Base-by-base conservation (phyloP, 2,797 vertebrate genomes). In the Oryzias sinensis region DNA sequence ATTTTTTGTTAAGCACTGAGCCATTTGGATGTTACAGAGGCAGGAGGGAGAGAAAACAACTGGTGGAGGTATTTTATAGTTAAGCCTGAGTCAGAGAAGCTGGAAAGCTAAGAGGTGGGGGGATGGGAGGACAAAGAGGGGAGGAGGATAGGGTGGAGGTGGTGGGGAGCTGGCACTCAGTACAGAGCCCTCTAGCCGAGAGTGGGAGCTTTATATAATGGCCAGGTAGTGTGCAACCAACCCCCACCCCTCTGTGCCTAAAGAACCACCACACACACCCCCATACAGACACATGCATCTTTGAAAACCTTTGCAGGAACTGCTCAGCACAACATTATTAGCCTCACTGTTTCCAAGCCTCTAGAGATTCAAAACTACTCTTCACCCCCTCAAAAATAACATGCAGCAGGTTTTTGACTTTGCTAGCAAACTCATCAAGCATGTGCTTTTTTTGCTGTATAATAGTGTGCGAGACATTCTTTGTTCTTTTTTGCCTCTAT, bases 71-170 rank as follows among this genome's bases (percentile, higher is more conserved):
- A 89, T 91, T 89, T 84, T 79, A 82, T 86, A 88, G 88, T 85
- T 88, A 80, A 85, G 86, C 86, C 83, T 82, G 87, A 87, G 87
- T 89, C 90, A 90, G 87, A 80, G 79, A 82, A 82, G 83, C 88
- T 91, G 86, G 84, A 88, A 85, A 76, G 79, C 80, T 79, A 74
- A 87, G 83, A 88, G 87, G 76, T 81, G 81, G 89, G 89, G 89
- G 90, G 89, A 87, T 76, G 90, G 90, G 84, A 68, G 77, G 72
- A 80, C 64, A 73, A 77, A 63, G 69, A 68, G 67, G 71, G 80
- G 73, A 72, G 76, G 75, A 76, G 81, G 77, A 74, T 59, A 70
- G 59, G 78, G 74, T 77, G 29, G 29, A 11, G 29, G 29, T 33
- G 29, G 29, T 33, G 29, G 80, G 83, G 77, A 74, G 74, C 81